Percentiles rank a stretch among this genome's conserved stretches.
phyloP scores from a whole-genome alignment of 2,888 invertebrate species.

The Luperina testacea region DNA sequence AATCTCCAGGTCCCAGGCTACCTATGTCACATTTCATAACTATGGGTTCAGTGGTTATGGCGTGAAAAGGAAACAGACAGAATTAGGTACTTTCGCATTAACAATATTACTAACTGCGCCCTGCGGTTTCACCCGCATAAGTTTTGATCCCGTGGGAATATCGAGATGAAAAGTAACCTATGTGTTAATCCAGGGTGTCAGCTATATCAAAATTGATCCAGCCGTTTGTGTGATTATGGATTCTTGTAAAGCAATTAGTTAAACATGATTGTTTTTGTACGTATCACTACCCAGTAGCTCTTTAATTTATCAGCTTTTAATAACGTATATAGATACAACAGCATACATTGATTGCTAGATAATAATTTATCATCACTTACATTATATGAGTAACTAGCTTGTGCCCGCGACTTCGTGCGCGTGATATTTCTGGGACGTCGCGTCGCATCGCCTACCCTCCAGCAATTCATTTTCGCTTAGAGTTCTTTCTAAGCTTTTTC shows the following conservation, averaged over 20 bases:
- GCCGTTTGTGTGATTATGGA: no score
- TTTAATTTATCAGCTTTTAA: conserved; percentile 6
- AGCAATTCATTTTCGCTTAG: neutral
- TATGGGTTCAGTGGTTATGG: neutral
- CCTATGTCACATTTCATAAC: neutral
- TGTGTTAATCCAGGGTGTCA: no score
- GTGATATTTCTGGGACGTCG: neutral
- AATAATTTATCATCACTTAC: neutral
- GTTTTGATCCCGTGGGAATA: no score
- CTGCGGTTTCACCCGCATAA: no score
- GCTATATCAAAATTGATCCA: no score
- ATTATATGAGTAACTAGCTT: neutral
- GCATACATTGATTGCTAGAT: neutral
- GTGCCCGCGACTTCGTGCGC: no score
- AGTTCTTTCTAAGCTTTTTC: neutral
- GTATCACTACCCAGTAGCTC: conserved; percentile 2
- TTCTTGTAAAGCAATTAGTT: neutral
- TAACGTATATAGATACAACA: neutral
- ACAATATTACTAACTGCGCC: neutral
- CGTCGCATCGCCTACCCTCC: neutral
- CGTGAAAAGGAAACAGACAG: neutral
- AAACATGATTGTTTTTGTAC: neutral
- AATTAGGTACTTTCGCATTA: neutral
- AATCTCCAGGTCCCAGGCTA: neutral
- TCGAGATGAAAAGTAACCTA: no score